Percentiles rank a stretch among this genome's conserved stretches.
Evolutionary conservation across 2,797 vertebrate genomes (phyloP).

Genomic region (Bradypodion ventrale): DNA sequence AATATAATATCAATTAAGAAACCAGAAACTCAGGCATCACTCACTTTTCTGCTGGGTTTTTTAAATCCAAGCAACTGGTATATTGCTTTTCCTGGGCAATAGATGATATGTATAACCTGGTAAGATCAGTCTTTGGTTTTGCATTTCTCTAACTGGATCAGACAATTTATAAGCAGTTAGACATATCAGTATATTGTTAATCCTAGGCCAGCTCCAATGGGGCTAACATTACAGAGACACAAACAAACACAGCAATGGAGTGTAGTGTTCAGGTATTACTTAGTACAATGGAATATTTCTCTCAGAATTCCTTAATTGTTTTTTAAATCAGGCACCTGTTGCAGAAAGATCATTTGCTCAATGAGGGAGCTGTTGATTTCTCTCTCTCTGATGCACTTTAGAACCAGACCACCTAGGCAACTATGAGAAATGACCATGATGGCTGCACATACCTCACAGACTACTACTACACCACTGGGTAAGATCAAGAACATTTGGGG

Average conservation of each 20-base stretch:
- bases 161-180: too few relatives aligned
- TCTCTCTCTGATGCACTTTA: not conserved
- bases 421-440: too few relatives aligned
- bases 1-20: not conserved
- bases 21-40: not conserved
- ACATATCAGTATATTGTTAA: not conserved
- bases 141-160: not conserved
- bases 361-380: not conserved
- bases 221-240: not conserved
- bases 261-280: not conserved
- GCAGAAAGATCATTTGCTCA: not conserved
- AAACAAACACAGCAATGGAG: not conserved
- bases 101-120: not conserved
- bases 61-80: not conserved
- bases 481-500: too few relatives aligned
- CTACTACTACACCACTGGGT: too few relatives aligned
- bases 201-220: not conserved
- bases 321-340: too few relatives aligned
- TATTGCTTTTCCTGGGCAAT: not conserved
- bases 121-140: not conserved
- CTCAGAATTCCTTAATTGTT: too few relatives aligned
- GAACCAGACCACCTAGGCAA: too few relatives aligned
- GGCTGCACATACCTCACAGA: too few relatives aligned
- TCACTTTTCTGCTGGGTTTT: rapidly evolving
- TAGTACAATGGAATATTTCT: not conserved